Percentiles rank a stretch among this genome's conserved stretches.
phyloP scores from a whole-genome alignment of 2,113 vertebrate genomes.

The Bucco capensis region DNA sequence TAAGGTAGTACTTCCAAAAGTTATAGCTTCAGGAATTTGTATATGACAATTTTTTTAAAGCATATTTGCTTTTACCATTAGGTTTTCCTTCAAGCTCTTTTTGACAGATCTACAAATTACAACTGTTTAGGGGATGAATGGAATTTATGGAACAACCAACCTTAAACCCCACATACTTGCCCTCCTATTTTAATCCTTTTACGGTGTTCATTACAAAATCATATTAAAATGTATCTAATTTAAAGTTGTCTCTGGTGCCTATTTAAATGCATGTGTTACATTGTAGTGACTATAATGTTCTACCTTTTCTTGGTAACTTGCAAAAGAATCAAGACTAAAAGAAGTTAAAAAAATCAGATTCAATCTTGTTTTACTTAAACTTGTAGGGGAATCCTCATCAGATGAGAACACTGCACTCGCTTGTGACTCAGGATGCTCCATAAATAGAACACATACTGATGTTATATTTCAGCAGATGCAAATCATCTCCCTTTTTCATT shows the following conservation, averaged over 20 bases:
- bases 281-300: neutral
- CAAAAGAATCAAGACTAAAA: neutral
- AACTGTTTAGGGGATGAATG: neutral
- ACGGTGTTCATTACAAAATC: neutral
- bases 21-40: neutral
- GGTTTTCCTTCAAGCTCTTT: neutral
- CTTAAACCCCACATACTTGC: neutral
- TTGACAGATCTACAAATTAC: neutral
- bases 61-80: neutral
- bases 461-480: conserved; percentile 1
- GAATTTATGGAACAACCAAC: neutral
- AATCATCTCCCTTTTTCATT: neutral
- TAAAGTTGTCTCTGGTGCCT: neutral
- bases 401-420: neutral
- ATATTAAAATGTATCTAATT: neutral
- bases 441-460: neutral
- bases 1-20: neutral
- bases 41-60: neutral
- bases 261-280: neutral
- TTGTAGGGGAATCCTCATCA: neutral
- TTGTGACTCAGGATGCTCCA: neutral
- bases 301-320: neutral
- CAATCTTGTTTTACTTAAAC: neutral
- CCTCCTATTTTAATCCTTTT: neutral
- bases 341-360: neutral